Percentiles rank a stretch among this genome's conserved stretches.
Evolutionary conservation across 2,888 invertebrate species (phyloP).

Genomic region (Pecten maximus): DNA sequence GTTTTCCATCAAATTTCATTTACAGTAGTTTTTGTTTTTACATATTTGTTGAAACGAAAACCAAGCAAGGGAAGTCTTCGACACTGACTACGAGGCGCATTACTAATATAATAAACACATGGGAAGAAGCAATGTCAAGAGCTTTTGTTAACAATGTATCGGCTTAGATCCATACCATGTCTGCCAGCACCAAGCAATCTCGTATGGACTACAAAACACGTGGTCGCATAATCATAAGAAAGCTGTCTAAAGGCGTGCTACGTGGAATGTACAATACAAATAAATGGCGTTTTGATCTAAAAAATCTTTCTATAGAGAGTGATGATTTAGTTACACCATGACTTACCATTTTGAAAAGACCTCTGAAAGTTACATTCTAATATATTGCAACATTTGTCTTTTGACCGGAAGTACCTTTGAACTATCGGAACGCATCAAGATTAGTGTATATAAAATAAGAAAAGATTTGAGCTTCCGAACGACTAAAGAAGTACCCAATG

Average conservation of each 20-base stretch:
- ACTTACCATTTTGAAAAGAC: not conserved
- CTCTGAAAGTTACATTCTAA: not conserved
- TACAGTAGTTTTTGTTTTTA: too few relatives aligned
- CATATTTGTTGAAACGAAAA: too few relatives aligned
- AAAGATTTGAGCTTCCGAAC: not conserved
- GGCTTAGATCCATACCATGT: too few relatives aligned
- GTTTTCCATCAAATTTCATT: too few relatives aligned
- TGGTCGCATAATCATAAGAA: not conserved
- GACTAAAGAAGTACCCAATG: not conserved
- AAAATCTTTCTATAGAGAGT: not conserved
- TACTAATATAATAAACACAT: too few relatives aligned
- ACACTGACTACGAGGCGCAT: too few relatives aligned
- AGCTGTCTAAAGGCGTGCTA: not conserved
- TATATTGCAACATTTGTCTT: not conserved
- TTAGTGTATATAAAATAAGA: not conserved
- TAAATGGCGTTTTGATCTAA: not conserved
- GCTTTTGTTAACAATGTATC: too few relatives aligned
- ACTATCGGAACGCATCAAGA: not conserved
- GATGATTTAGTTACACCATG: not conserved
- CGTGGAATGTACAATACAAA: not conserved
- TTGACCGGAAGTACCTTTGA: not conserved
- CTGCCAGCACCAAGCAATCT: too few relatives aligned
- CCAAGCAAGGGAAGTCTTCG: too few relatives aligned
- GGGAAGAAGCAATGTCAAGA: too few relatives aligned
- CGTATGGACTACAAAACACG: not conserved